Evolutionary conservation across 2,113 vertebrate genomes (phyloP).

Genomic region (Rhinoderma darwinii): DNA sequence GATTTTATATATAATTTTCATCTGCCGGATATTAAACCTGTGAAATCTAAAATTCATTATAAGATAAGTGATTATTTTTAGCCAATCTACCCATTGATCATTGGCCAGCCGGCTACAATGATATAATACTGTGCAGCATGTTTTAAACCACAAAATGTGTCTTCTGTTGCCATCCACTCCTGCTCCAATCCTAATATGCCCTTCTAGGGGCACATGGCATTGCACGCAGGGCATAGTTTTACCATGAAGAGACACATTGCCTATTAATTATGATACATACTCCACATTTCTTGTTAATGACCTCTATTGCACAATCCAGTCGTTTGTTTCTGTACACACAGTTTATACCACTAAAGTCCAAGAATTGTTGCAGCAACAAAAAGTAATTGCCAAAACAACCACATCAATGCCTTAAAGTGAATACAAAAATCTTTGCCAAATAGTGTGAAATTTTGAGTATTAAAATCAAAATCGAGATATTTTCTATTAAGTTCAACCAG

Average conservation of each 20-base stretch:
- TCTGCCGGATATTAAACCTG: too few relatives aligned
- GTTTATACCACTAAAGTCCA: background rate
- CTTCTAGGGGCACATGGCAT: background rate
- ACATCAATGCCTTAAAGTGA: background rate
- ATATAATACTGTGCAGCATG: background rate
- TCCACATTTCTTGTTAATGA: background rate
- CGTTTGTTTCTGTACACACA: background rate
- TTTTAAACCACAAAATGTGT: background rate
- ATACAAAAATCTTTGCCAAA: background rate
- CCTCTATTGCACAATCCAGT: background rate
- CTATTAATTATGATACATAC: background rate
- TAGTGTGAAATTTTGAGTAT: constrained; percentile 7
- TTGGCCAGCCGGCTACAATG: background rate
- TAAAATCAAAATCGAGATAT: background rate
- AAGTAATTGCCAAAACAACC: background rate
- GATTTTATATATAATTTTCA: too few relatives aligned
- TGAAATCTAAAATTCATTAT: background rate
- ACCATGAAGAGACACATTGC: background rate
- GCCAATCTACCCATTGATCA: background rate
- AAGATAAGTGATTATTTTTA: background rate
- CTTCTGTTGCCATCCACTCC: background rate
- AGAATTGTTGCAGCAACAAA: constrained; percentile 9
- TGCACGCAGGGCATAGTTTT: background rate
- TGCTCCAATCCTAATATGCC: background rate
- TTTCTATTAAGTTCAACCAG: background rate